phyloP scores from a whole-genome alignment of 2,113 vertebrate genomes.

The Rallus limicola region DNA sequence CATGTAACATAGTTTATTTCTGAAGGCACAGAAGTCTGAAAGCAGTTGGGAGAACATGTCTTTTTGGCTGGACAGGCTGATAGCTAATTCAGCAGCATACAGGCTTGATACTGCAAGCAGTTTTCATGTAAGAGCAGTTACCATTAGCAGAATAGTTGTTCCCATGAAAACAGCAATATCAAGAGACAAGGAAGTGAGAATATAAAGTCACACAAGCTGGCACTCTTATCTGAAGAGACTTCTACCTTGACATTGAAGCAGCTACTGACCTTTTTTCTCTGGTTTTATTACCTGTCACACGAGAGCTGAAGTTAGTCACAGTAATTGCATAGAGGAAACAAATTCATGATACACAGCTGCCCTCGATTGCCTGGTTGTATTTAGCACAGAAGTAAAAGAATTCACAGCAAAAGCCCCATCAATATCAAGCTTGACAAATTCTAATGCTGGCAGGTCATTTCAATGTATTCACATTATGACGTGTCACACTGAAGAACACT shows the following conservation, averaged over 20 bases:
- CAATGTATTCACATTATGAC: not conserved
- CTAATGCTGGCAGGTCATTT: not conserved
- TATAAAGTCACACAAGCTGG: not conserved
- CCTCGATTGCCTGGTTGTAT: not conserved
- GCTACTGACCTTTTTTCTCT: not conserved
- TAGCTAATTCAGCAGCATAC: not conserved
- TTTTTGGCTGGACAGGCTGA: not conserved
- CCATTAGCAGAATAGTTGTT: not conserved
- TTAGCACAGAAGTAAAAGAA: not conserved
- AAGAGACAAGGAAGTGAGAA: not conserved
- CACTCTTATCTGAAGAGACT: not conserved
- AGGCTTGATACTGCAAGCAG: not conserved
- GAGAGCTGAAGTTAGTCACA: not conserved
- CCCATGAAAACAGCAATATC: not conserved
- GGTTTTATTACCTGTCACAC: not conserved
- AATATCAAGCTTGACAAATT: not conserved
- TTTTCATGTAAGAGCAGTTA: not conserved
- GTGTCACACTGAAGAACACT: not conserved
- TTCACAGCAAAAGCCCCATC: not conserved
- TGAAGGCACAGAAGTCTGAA: not conserved
- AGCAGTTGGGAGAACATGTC: not conserved
- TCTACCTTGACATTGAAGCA: not conserved
- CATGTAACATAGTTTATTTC: not conserved
- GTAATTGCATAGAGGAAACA: not conserved
- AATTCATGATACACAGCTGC: not conserved